Evolutionary conservation across 1,140 invertebrate species (phyloP), one percentile per base, ranked within the genome.

Genomic region (Anastrepha ludens): DNA sequence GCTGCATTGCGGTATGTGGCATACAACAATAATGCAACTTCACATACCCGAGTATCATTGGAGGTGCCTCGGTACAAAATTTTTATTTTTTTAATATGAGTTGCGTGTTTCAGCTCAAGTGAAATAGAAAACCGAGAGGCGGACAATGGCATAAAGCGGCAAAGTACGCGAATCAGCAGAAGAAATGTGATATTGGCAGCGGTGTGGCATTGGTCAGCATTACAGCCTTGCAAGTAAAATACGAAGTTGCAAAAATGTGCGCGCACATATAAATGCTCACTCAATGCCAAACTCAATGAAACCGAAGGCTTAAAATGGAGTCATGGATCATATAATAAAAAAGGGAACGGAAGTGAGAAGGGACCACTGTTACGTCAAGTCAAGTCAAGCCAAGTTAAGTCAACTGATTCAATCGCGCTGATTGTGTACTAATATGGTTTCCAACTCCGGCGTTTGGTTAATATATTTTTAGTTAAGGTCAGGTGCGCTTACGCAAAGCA

Each of bases 341-440:
- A 55, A 11, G 17, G 3, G 67, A 74, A 41, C 67, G 67, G 67
- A 44, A 44, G 39, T 74, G 41, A 29, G 13, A 74, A 41, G 65
- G 29, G 65, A 20, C 29, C 11, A n/a, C 9, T 39, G 65, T 67
- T 13, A 67, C 41, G 29, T 41, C 29, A 3, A 67, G 5, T 67
- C 55, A 58, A 58, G 55, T 2, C 65, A 41, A 67, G 65, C 39
- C 65, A 67, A 67, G 39, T 74, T 41, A 44, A 74, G 41, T n/a
- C 67, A 74, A 44, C 13, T 9, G 67, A 74, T 17, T 44, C 67
- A 47, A 47, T 44, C 41, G 67, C 67, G 15, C 15, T 74, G 44
- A 17, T 47, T 44, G 67, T 6, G 11, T 13, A 74, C 39, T 74
- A 44, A 74, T 74, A 74, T 74, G 67, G 67, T 74, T 74, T 74